Conservation (phyloP, 2,113 vertebrate genomes). For the Oreochromis niloticus region DNA sequence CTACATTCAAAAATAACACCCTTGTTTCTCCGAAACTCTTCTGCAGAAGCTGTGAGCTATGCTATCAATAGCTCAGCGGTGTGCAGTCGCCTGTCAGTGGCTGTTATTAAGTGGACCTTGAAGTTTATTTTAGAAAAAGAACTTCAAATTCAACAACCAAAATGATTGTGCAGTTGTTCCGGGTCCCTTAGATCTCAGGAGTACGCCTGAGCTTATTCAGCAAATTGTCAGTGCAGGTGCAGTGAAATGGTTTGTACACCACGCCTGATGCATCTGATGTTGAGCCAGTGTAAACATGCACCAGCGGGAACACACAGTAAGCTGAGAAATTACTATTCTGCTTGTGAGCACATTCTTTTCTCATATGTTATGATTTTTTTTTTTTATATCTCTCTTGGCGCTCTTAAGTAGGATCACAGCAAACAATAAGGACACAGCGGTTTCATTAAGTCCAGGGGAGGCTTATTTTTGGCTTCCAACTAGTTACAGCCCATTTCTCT, state of each 20-base stretch:
- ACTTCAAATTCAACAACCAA: background rate
- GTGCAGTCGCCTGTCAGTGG: slow-evolving; percentile 14
- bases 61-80: slow-evolving; percentile 31
- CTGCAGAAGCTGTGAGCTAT: background rate
- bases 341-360: background rate
- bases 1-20: slow-evolving; percentile 15
- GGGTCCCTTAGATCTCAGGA: background rate
- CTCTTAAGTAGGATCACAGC: background rate
- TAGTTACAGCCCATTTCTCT: background rate
- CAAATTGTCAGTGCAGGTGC: background rate
- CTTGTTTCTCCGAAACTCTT: background rate
- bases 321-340: background rate
- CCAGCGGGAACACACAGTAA: background rate
- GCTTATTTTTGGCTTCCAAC: background rate
- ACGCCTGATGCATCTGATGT: background rate
- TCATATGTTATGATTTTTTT: background rate
- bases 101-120: slow-evolving; percentile 18
- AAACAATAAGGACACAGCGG: background rate
- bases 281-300: background rate
- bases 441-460: background rate
- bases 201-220: slow-evolving; percentile 10
- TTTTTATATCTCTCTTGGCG: background rate
- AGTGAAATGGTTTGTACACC: background rate
- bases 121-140: slow-evolving; percentile 23
- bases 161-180: background rate